Percentiles rank a stretch among this genome's conserved stretches.
Conservation (phyloP, 2,888 invertebrate genomes). For the Caradrina clavipalpis region DNA sequence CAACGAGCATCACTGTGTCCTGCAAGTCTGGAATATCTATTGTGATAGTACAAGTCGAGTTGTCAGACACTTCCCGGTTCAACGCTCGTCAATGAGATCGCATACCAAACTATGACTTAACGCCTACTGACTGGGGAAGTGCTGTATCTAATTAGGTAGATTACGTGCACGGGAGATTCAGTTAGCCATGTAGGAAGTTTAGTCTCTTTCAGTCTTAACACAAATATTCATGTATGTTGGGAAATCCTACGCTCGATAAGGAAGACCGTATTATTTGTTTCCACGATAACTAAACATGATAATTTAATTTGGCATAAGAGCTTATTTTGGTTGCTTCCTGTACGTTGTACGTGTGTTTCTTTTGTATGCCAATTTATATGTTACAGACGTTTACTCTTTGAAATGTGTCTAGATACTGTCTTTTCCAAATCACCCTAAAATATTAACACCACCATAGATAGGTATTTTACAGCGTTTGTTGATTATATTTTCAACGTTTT, state of each 20-base stretch:
- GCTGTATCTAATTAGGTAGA: conserved; percentile 66
- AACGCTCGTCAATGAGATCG: conserved; percentile 79
- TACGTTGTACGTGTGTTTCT: conserved; percentile 3
- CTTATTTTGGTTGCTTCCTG: conserved; percentile 9
- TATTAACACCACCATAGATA: too few relatives aligned
- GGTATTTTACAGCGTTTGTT: conserved; percentile 1
- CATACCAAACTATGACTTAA: conserved; percentile 74
- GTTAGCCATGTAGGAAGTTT: conserved; percentile 61
- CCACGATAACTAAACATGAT: conserved; percentile 23
- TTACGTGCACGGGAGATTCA: conserved; percentile 60
- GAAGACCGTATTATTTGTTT: conserved; percentile 6
- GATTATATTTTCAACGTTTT: neutral
- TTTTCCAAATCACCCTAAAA: neutral
- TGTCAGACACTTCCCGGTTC: conserved; percentile 77
- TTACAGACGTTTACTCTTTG: neutral
- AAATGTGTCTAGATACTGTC: neutral
- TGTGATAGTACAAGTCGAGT: conserved; percentile 70
- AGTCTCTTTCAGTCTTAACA: conserved; percentile 34
- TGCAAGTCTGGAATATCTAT: conserved; percentile 65
- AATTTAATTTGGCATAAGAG: conserved; percentile 24
- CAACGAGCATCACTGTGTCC: conserved; percentile 53
- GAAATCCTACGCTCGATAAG: conserved; percentile 39
- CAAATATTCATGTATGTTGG: conserved; percentile 30
- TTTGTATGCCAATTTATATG: conserved; percentile 3
- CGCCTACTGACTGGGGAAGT: conserved; percentile 65